Base-by-base conservation (phyloP, 2,888 invertebrate species). In the Trichogramma evanescens region DNA sequence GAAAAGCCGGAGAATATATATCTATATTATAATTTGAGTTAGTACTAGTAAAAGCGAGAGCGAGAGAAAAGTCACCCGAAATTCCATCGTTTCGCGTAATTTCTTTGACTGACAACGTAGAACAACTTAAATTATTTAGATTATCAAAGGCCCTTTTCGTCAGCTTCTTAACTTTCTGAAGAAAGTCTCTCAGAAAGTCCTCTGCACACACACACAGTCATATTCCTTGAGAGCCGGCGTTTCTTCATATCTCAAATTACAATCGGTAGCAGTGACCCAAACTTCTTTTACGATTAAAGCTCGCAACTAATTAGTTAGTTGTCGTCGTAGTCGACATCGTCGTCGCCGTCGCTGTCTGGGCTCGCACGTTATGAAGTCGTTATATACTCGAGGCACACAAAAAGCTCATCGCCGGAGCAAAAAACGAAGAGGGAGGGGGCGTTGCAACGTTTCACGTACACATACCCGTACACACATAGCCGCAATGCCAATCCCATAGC, bases 231-330 rank as follows among this genome's bases (percentile, higher is more conserved):
- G 1, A n/a, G 7, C 41, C 8, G 38, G n/a, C 10, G 43, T 10
- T 26, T 39, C 39, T 26, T 26, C 52, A 60, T 63, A 63, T 63
- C 63, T 60, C 50, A 52, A 58, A 60, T 57, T 59, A 55, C 54
- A 60, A 63, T 63, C 59, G 58, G 51, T 26, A 26, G 26, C 26
- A 54, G 55, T 60, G 60, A 63, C 55, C 60, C 57, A 42, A 56
- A 50, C 56, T 59, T 63, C 58, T 63, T 63, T 63, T 58, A 50
- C 53, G 60, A 59, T 58, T 50, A 59, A 60, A 53, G 55, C 55
- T 26, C 52, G 55, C 38, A 26, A 26, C 55, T 63, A 63, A 63
- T 63, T 60, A 63, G 58, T 53, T 51, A 51, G 38, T 53, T 59
- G 54, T 57, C 54, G 13, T 58, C 54, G 40, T 48, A 38, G 48